Base-by-base conservation (phyloP, 2,888 invertebrate species). In the Dioctria linearis region DNA sequence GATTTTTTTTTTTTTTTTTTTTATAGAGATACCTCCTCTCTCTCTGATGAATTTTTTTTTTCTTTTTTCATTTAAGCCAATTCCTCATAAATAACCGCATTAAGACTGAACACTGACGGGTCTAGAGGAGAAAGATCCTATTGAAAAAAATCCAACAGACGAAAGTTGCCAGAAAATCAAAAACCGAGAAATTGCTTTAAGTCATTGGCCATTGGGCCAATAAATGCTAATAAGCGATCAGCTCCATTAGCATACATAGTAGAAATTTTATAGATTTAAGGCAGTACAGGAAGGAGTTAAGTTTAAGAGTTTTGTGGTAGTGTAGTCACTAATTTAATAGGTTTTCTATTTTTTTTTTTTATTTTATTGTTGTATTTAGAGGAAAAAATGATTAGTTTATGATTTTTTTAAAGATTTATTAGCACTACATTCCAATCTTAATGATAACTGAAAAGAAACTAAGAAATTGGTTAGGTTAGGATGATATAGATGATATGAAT, bases 81-180 rank as follows among this genome's bases (percentile, higher is more conserved):
- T 73, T 73, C 59, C 73, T 59, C 73, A 73, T 73, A 73, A 73
- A 73, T 73, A 73, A 73, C 73, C 54, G 73, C 57, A 59, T 73
- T 73, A 73, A 59, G 57, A n/a, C 73, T 51, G 37, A 69, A 46
- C 25, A 25, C 37, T 37, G 69, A 51, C 51, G 69, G 69, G 69
- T 39, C 6, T 25, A 25, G 25, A 25, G 25, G 25, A 25, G 25
- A 25, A 25, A 25, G 25, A 25, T 25, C 9, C 54, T 4, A 8
- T n/a, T 8, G 4, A 54, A 8, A 54, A 54, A n/a, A 54, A 54
- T 54, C 11, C 11, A 3, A 4, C 54, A 54, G 54, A 54, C 54
- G n/a, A 4, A 11, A 54, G 54, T 4, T 54, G 54, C 54, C 54
- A 54, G 54, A 54, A 54, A 54, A 11, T 11, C 11, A 11, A 11